Conservation (phyloP, 2,797 vertebrate species). For the Dicrostonyx torquatus region DNA sequence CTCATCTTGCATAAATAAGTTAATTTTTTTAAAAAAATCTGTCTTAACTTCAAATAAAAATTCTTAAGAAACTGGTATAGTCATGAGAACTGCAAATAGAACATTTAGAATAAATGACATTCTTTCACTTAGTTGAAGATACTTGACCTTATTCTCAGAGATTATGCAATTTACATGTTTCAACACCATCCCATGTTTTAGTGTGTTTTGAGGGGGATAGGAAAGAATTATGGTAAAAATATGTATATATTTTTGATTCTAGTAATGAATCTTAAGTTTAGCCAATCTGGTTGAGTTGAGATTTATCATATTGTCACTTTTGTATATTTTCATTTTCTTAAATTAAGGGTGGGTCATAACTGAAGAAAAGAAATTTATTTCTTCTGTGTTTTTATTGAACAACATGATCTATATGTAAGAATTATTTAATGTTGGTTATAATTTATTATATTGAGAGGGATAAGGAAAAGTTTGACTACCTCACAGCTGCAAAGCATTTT, state of each 20-base stretch:
- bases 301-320: background rate
- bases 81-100: background rate
- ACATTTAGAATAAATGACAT: background rate
- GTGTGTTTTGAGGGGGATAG: background rate
- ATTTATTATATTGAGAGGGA: background rate
- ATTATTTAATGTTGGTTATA: background rate
- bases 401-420: background rate
- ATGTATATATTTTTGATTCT: background rate
- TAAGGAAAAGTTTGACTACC: background rate
- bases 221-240: background rate
- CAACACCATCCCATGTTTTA: background rate
- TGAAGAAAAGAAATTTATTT: background rate
- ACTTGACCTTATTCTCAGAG: background rate
- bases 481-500: background rate
- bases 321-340: background rate
- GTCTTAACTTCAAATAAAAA: background rate
- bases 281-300: background rate
- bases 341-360: background rate
- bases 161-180: background rate
- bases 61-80: background rate
- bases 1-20: background rate
- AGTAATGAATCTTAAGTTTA: background rate
- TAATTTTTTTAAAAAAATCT: background rate
- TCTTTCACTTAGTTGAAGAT: background rate
- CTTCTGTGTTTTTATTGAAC: conserved; percentile 7